Conservation (phyloP, 2,888 invertebrate species). For the Graphium colonna region DNA sequence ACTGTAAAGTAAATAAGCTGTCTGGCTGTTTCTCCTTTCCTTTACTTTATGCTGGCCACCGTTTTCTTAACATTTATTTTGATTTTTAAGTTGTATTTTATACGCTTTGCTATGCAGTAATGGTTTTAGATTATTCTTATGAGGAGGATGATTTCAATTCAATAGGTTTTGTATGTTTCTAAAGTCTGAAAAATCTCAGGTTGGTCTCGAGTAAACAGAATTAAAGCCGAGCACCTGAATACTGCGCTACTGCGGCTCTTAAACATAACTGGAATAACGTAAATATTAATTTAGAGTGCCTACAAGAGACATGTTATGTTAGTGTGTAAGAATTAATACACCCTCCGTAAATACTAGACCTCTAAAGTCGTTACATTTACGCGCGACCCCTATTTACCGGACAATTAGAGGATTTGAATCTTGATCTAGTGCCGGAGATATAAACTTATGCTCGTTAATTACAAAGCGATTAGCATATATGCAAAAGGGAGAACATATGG, state of each 20-base stretch:
- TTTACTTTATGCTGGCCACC: no score
- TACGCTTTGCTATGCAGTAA: no score
- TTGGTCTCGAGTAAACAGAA: no score
- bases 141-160: no score
- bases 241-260: no score
- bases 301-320: neutral
- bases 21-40: no score
- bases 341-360: neutral
- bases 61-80: no score
- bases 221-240: no score
- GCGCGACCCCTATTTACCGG: conserved; percentile 6
- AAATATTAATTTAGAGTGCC: neutral
- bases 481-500: neutral
- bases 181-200: no score
- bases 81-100: no score
- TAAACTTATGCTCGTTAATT: conserved; percentile 14
- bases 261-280: neutral
- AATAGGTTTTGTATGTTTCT: neutral
- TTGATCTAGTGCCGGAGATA: conserved; percentile 14
- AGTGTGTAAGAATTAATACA: neutral
- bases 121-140: no score
- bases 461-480: conserved; percentile 11
- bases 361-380: conserved; percentile 8
- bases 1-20: no score
- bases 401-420: conserved; percentile 19